Conservation (phyloP, 1,140 invertebrate genomes). For the Ceratina australensis region DNA sequence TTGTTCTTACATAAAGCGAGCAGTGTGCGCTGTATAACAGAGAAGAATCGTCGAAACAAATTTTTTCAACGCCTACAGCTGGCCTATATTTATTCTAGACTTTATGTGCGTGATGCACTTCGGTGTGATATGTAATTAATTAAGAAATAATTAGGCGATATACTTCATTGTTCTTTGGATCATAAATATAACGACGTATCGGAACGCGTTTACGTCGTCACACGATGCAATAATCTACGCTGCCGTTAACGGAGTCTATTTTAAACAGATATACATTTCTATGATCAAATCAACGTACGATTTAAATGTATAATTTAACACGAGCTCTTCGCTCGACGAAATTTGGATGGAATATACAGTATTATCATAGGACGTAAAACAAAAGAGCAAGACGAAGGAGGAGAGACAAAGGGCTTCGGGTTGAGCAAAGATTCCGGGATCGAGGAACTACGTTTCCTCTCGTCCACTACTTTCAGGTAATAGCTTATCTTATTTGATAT, state of each 20-base stretch:
- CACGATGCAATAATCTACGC: conserved; percentile 61
- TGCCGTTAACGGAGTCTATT: conserved; percentile 64
- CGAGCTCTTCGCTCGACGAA: conserved; percentile 22
- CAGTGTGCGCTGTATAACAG: conserved; percentile 27
- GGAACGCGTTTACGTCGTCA: conserved; percentile 24
- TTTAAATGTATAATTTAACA: conserved; percentile 34
- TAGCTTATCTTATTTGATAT: conserved; percentile 52
- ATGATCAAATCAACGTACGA: conserved; percentile 47
- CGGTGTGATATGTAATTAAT: conserved; percentile 66
- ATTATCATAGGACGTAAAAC: conserved; percentile 59
- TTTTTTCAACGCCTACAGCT: conserved; percentile 53
- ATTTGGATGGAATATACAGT: conserved; percentile 60
- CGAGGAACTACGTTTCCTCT: conserved; percentile 45
- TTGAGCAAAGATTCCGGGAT: conserved; percentile 43
- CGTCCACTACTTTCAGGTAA: conserved; percentile 65
- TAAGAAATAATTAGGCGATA: conserved; percentile 35
- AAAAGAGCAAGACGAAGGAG: too few species aligned
- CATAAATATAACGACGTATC: conserved; percentile 9
- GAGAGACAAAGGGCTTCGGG: conserved; percentile 41
- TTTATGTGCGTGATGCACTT: conserved; percentile 57
- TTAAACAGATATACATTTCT: conserved; percentile 61
- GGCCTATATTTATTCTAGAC: conserved; percentile 61
- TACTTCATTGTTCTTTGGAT: conserved; percentile 33
- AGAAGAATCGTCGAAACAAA: conserved; percentile 33
- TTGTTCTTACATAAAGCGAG: conserved; percentile 18